Evolutionary conservation across 2,797 vertebrate species (phyloP).

Genomic region (Myotis myotis): DNA sequence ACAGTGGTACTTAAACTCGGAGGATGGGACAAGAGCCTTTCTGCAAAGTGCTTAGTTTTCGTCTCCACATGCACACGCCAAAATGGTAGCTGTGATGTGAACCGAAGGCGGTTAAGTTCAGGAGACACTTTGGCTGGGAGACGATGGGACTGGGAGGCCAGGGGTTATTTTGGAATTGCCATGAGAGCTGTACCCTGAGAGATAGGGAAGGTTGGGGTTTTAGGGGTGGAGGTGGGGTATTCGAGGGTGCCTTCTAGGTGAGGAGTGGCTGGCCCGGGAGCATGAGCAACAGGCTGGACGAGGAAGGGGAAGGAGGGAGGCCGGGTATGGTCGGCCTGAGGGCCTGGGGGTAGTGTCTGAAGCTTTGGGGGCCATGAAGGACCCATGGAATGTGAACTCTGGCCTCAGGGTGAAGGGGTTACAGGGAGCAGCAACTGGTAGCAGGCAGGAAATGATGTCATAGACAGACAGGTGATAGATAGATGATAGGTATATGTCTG

Average conservation of each 20-base stretch:
- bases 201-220: neutral
- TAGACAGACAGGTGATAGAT: neutral
- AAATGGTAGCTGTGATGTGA: neutral
- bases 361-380: neutral
- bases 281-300: fast-evolving
- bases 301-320: neutral
- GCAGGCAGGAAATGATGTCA: neutral
- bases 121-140: neutral
- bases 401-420: neutral
- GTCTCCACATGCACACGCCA: fast-evolving
- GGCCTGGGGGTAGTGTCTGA: neutral
- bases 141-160: fast-evolving
- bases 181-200: fast-evolving
- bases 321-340: neutral
- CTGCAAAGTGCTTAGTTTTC: fast-evolving
- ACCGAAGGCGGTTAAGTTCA: neutral
- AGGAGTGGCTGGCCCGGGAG: neutral
- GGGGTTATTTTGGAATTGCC: fast-evolving
- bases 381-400: neutral
- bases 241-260: neutral
- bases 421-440: neutral
- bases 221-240: neutral
- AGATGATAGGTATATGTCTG: neutral
- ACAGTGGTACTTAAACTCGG: neutral
- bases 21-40: fast-evolving